Percentiles rank a stretch among this genome's conserved stretches.
Conservation (phyloP, 2,113 vertebrate genomes). For the Acrocephalus arundinaceus region DNA sequence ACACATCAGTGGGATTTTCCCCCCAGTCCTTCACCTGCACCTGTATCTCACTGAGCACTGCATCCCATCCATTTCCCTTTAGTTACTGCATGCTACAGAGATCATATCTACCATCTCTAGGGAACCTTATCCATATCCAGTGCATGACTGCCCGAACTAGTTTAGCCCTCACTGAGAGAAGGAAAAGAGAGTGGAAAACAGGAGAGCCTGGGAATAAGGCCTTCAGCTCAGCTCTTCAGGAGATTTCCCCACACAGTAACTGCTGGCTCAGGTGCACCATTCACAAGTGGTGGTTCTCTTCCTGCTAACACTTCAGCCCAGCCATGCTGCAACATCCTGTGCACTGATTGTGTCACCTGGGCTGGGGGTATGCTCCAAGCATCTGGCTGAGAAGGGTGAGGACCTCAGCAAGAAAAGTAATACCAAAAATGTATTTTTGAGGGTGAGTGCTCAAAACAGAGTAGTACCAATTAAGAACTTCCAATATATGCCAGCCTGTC, state of each 20-base stretch:
- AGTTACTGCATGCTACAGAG: not conserved
- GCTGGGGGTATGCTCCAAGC: not conserved
- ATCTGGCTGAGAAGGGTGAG: not conserved
- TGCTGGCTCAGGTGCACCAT: not conserved
- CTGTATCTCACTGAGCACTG: not conserved
- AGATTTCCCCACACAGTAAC: not conserved
- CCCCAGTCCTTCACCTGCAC: not conserved
- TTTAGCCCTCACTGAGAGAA: not conserved
- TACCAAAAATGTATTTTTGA: not conserved
- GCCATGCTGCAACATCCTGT: not conserved
- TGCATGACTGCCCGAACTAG: not conserved
- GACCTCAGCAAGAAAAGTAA: not conserved
- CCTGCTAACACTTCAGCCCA: not conserved
- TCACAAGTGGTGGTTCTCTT: not conserved
- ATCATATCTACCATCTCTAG: not conserved
- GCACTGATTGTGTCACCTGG: rapidly evolving
- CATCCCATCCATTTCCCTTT: not conserved
- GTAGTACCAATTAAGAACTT: not conserved
- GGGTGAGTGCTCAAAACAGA: not conserved
- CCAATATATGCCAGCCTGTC: not conserved
- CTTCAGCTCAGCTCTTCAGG: not conserved
- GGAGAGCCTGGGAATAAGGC: not conserved
- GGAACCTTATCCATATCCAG: not conserved
- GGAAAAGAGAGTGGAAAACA: not conserved
- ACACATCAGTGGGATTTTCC: not conserved